These are phyloP conservation scores for Eristalis intricaria DNA, from an alignment of 2,888 invertebrate genomes.

Conservation along the genomic window DNA sequence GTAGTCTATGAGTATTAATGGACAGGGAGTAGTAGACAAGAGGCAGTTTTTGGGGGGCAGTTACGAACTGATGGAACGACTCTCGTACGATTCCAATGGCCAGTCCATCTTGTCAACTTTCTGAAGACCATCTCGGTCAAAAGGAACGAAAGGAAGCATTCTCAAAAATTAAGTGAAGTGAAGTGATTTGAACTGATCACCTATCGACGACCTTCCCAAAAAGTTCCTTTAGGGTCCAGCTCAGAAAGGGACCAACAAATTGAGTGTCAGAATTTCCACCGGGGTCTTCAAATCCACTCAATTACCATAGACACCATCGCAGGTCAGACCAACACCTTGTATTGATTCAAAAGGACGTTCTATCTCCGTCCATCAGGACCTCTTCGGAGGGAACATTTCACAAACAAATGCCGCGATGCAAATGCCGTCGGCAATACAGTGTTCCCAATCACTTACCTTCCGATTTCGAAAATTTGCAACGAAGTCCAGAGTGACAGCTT, in stretches of 20 bases:
- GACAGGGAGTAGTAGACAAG: no score
- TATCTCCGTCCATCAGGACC: background rate
- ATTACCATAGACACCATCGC: background rate
- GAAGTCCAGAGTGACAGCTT: conserved; percentile 80
- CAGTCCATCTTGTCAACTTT: no score
- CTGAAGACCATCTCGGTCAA: no score
- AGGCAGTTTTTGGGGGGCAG: no score
- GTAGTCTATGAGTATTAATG: no score
- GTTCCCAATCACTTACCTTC: conserved; percentile 70
- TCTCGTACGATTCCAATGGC: no score
- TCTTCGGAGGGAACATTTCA: background rate
- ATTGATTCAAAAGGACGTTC: background rate
- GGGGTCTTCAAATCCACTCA: background rate
- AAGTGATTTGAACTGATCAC: no score
- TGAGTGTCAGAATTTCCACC: no score
- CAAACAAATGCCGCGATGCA: background rate
- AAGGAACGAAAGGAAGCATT: no score
- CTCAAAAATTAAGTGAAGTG: no score
- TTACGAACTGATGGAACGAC: no score
- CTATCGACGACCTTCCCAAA: background rate
- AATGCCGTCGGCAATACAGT: background rate
- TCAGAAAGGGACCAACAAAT: background rate
- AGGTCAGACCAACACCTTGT: no score
- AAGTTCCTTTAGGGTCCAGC: background rate
- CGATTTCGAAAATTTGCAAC: conserved; percentile 78